A percentile compares a stretch with the other conserved stretches of the same genome.
phyloP scores from a whole-genome alignment of 1,140 invertebrate genomes.

The Dendrolimus kikuchii region DNA sequence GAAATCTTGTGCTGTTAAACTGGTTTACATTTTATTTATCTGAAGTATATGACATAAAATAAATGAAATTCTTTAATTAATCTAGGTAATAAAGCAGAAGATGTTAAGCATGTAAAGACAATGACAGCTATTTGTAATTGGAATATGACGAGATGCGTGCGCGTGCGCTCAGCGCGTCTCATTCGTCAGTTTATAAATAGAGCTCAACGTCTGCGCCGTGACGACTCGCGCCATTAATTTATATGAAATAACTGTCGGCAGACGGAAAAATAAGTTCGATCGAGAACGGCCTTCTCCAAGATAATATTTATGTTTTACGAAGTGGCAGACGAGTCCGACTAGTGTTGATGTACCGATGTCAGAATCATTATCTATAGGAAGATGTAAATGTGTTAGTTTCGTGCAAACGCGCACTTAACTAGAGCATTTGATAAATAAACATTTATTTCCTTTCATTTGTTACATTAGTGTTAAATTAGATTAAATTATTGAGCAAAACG shows the following conservation, averaged over 20 bases:
- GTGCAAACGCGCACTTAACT: constrained; percentile 16
- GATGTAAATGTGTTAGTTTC: constrained; percentile 17
- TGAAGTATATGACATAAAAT: too few relatives aligned
- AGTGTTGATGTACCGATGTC: constrained; percentile 49
- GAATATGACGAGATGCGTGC: constrained; percentile 67
- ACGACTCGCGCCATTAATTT: constrained; percentile 71
- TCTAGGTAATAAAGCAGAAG: constrained; percentile 36
- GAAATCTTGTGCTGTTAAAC: too few relatives aligned
- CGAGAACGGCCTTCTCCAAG: constrained; percentile 62
- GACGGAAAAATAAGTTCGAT: constrained; percentile 68
- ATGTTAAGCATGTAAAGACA: constrained; percentile 41
- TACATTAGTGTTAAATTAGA: not conserved
- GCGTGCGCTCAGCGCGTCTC: constrained; percentile 65
- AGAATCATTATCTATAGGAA: constrained; percentile 30
- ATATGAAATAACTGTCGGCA: constrained; percentile 71
- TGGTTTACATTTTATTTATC: constrained; percentile 12
- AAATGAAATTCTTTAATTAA: too few relatives aligned
- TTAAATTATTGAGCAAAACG: not conserved
- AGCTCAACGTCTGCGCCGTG: constrained; percentile 66
- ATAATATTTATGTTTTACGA: constrained; percentile 70
- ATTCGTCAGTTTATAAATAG: constrained; percentile 71
- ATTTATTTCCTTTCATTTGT: constrained; percentile 18
- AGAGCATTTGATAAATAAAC: constrained; percentile 20
- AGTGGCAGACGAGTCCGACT: constrained; percentile 41
- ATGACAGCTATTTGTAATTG: constrained; percentile 70